Base-by-base conservation (phyloP, 2,888 invertebrate species). In the Tuta absoluta region DNA sequence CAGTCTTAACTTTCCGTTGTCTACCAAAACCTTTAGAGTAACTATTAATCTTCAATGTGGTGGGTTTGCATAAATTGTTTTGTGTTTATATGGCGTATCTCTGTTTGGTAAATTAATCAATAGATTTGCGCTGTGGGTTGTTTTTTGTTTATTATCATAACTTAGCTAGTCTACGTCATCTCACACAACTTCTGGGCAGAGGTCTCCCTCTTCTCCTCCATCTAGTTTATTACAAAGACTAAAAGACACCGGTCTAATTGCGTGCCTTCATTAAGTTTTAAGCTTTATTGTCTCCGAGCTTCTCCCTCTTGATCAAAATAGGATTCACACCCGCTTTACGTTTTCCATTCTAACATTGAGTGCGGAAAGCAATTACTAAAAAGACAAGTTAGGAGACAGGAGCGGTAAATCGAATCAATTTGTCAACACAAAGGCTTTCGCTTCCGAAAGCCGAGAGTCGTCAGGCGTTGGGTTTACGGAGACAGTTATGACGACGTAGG, bases 401-500 rank as follows among this genome's bases (percentile, higher is more conserved):
- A 73, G 71, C 76, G 78, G 78, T 80, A 81, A 84, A 86, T 84
- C 76, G 82, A 83, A 83, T 84, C 86, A 84, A 85, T 87, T 87
- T 85, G 77, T 85, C 78, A 80, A 74, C 67, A 74, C 75, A 76
- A 76, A 80, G 76, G 75, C 74, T 80, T 77, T 74, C 71, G 69
- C 72, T 68, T 56, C 28, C 24, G 28, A 56, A 24, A 56, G 56
- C 33, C 24, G 56, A 5, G 66, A 65, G 66, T 65, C 70, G 73
- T 69, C 66, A 68, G 72, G 73, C 73, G 73, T 69, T 73, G 67
- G 72, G 79, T 77, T 77, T 74, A 77, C 77, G 76, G 80, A 84
- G 87, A 85, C 89, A 87, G 89, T 91, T 91, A 91, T 91, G 91
- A 91, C 86, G 81, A 74, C 71, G 75, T 74, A 76, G 88, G 91